Evolutionary conservation across 2,113 vertebrate species (phyloP), one percentile per base, ranked within the genome.

Genomic region (Etheostoma cragini): DNA sequence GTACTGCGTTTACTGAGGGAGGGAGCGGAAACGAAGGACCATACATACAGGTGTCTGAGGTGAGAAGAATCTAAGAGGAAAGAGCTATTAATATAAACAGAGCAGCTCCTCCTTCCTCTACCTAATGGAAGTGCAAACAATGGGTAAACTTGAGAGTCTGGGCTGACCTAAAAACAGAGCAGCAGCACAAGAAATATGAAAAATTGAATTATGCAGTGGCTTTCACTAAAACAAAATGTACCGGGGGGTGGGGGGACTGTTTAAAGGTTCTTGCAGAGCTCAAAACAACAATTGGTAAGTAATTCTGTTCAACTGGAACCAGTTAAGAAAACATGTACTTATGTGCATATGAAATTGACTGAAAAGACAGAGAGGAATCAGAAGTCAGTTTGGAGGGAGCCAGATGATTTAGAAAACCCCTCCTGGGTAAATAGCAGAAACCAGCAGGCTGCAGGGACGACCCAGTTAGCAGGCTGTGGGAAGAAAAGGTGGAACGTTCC

Each of bases 61-160:
- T 63, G 78, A 87, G 81, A 80, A 76, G 53, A 87, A 79, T 35
- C 81, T 65, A 60, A 66, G 82, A 58, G 81, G 78, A 82, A 88
- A 50, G 33, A 63, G 66, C 78, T 85, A 85, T 73, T 81, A 84
- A 85, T 87, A 82, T 30, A 76, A 76, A 77, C 45, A 35, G 57
- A 61, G 50, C 46, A 16, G 46, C 73, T 76, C 68, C 60, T 79
- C 65, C 16, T 76, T 21, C 46, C 16, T 64, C 66, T 54, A 30
- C 82, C 66, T 86, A 80, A 88, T 77, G 78, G 65, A 73, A 80
- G 53, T 66, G 61, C 73, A 88, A 87, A 90, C 72, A 87, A 73
- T 70, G 66, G 30, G 54, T 53, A 73, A n/a, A 65, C 33, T 46
- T 24, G 2, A 50, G 14, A 46, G 6, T 70, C 46, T 73, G 14